These are phyloP conservation scores for Macrochelys suwanniensis DNA, from an alignment of 2,797 vertebrate species.

Conservation along the genomic window DNA sequence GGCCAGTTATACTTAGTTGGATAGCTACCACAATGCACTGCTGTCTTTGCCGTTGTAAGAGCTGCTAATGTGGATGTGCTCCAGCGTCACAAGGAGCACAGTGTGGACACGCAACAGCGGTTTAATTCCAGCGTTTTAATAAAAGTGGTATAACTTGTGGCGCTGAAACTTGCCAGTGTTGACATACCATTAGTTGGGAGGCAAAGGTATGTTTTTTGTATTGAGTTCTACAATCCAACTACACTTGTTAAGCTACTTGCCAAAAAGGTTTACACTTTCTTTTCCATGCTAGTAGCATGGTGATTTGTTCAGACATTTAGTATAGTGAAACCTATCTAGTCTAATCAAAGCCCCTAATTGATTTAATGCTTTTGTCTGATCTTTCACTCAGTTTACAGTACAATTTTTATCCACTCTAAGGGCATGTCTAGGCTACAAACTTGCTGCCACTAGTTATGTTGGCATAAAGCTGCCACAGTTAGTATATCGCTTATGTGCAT, in stretches of 20 bases:
- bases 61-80: no score
- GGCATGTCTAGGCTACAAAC: neutral
- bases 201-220: neutral
- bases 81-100: no score
- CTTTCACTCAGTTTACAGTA: neutral
- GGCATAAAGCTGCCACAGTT: neutral
- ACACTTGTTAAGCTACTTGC: neutral
- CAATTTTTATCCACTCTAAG: neutral
- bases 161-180: no score
- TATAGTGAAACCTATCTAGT: neutral
- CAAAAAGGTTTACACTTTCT: neutral
- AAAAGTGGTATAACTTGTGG: no score
- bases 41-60: no score
- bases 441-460: no score
- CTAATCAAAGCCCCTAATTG: neutral
- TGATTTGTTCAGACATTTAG: neutral
- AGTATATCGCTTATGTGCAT: neutral
- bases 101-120: no score
- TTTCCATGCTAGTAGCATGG: neutral
- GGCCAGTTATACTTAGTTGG: no score
- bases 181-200: neutral
- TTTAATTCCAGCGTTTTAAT: no score
- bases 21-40: no score
- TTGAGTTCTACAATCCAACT: neutral
- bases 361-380: conserved; percentile 4